These are phyloP conservation scores for Aepyceros melampus DNA, from an alignment of 2,113 vertebrate species.

Conservation along the genomic window DNA sequence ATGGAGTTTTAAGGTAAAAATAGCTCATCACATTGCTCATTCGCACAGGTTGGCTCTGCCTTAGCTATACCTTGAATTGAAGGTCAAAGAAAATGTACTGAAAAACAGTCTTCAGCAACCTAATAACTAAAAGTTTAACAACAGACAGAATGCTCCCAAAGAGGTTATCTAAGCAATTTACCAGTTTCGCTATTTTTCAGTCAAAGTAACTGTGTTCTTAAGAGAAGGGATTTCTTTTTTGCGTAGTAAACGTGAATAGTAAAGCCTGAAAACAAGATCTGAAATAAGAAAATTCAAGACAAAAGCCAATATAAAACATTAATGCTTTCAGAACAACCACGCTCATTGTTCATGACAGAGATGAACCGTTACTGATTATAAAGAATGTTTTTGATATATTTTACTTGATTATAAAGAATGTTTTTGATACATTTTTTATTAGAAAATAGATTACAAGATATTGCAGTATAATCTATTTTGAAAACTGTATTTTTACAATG, in stretches of 20 bases:
- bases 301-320: slow-evolving; percentile 10
- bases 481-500: background rate
- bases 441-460: background rate
- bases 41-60: background rate
- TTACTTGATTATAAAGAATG: background rate
- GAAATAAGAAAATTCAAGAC: background rate
- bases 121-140: background rate
- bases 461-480: background rate
- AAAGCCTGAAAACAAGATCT: background rate
- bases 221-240: background rate
- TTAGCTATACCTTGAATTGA: background rate
- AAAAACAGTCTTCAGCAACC: background rate
- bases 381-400: background rate
- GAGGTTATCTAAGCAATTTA: background rate
- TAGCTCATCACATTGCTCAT: background rate
- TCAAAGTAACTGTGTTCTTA: background rate
- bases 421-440: background rate
- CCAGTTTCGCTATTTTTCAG: background rate
- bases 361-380: background rate
- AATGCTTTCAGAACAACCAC: background rate
- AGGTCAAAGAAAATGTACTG: slow-evolving; percentile 30
- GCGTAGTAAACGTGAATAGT: background rate
- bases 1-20: background rate
- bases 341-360: background rate
- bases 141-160: background rate